Conservation (phyloP, 2,797 vertebrate species). For the Pseudomugil tenellus region DNA sequence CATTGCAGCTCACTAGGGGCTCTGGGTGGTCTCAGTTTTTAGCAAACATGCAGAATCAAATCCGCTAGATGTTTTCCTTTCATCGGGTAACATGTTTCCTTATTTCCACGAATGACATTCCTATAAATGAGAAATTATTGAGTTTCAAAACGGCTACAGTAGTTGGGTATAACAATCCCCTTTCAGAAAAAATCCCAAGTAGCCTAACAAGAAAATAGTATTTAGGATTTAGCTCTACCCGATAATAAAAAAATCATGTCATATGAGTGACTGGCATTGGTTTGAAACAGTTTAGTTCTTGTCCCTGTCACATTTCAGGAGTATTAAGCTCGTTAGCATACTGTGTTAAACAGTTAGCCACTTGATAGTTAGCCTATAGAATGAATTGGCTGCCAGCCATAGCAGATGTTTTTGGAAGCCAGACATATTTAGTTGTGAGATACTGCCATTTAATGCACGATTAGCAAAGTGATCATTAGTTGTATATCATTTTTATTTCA, state of each 20-base stretch:
- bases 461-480: too few relatives aligned
- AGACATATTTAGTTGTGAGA: too few relatives aligned
- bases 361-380: too few relatives aligned
- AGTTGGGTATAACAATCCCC: not conserved
- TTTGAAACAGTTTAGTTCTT: not conserved
- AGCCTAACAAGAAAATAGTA: not conserved
- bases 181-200: not conserved
- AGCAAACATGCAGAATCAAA: not conserved
- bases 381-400: too few relatives aligned
- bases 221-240: not conserved
- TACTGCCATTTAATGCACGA: too few relatives aligned
- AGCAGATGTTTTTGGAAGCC: too few relatives aligned
- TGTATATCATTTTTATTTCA: too few relatives aligned
- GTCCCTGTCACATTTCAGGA: not conserved
- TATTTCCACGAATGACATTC: not conserved
- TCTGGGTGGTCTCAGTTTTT: too few relatives aligned
- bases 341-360: not conserved
- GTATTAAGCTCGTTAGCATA: not conserved
- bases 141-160: too few relatives aligned
- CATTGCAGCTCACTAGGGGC: not conserved
- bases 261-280: not conserved
- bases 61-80: not conserved
- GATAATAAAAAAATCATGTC: not conserved
- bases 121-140: not conserved
- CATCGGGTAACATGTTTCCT: not conserved